Base-by-base conservation (phyloP, 2,113 vertebrate genomes). In the Gorsachius goisagi region DNA sequence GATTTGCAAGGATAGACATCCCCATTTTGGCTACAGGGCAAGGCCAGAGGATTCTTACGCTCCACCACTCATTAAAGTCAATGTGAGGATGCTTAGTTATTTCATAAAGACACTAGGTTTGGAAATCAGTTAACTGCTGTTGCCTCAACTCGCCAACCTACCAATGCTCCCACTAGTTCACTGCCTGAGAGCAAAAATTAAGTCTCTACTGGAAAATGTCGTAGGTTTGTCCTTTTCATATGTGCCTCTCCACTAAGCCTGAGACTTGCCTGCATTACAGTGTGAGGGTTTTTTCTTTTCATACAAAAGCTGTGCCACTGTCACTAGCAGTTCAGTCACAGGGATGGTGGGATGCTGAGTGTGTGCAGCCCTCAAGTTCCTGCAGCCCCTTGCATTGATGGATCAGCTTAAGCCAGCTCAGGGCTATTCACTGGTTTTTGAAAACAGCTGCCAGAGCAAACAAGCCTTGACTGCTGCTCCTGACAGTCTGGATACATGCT, bases 241-340 rank as follows among this genome's bases (percentile, higher is more conserved):
- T 1, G 0, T 59, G 10, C 8, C 3, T 55, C 26, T 37, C 23
- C 11, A 9, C 22, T 5, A 17, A 0, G 0, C 15, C 23, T 55
- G 10, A 72, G 14, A 9, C 20, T 72, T 78, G 47, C 26, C 60
- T 71, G 15, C 44, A 9, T 17, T 52, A 44, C 0, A 2, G 1
- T 26, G 28, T 59, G 41, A n/a, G n/a, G n/a, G n/a, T 22, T 11
- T 13, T 52, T 63, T 69, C n/a, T 50, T 60, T 19, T 16, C 45
- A 9, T 53, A 11, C 4, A 7, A 24, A 44, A 50, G 3, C 8
- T 37, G 18, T 55, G 6, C 19, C 20, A 15, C 17, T 72, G 5
- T 44, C 45, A 47, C 18, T 22, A 62, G 33, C 22, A 68, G 21
- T 41, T 91, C 3, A 69, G 19, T 19, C 1, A 3, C 47, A n/a